phyloP scores from a whole-genome alignment of 2,113 vertebrate species.

The Oostethus manadensis region DNA sequence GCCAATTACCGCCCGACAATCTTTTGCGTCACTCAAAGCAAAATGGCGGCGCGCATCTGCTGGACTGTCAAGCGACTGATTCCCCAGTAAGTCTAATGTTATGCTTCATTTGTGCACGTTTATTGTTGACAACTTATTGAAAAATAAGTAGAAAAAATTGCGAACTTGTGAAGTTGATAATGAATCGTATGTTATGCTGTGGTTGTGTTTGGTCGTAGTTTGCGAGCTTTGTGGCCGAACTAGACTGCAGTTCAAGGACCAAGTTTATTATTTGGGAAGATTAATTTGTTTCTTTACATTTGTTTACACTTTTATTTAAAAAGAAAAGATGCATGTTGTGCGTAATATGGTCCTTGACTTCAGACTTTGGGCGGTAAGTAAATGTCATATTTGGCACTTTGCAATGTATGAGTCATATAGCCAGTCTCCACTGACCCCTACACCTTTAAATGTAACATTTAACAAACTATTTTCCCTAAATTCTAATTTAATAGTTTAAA shows the following conservation, averaged over 20 bases:
- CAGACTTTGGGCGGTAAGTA: too few relatives aligned
- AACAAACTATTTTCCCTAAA: too few relatives aligned
- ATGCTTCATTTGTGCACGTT: constrained; percentile 26
- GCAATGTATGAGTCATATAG: too few relatives aligned
- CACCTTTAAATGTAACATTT: too few relatives aligned
- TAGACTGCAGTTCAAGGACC: neutral
- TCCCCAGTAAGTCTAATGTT: constrained; percentile 63
- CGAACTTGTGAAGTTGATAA: neutral
- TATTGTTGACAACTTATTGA: neutral
- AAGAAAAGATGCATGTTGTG: neutral
- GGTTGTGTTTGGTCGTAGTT: neutral
- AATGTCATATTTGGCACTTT: too few relatives aligned
- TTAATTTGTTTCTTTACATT: neutral
- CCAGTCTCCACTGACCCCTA: too few relatives aligned
- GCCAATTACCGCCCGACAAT: constrained; percentile 49
- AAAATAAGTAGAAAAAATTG: neutral
- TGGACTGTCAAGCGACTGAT: constrained; percentile 36
- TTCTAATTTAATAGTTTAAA: too few relatives aligned
- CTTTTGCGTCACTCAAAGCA: constrained; percentile 28
- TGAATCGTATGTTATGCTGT: too few relatives aligned
- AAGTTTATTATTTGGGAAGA: neutral
- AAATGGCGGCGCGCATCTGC: constrained; percentile 67
- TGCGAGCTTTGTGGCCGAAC: too few relatives aligned
- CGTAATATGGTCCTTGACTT: too few relatives aligned
- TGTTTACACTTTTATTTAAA: neutral